Conservation (phyloP, 2,888 invertebrate genomes). For the Folsomia candida region DNA sequence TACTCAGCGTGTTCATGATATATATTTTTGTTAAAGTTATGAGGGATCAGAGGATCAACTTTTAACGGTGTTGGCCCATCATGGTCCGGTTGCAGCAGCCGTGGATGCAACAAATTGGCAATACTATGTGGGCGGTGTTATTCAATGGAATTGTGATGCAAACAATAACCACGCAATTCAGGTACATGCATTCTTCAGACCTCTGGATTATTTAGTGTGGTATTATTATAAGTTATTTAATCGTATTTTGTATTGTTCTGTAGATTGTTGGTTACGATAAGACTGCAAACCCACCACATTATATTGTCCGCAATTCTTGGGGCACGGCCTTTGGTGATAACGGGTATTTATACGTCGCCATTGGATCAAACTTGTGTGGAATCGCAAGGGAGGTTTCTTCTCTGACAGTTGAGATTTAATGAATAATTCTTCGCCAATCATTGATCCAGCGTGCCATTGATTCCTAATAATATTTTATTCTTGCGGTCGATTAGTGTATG, state of each 20-base stretch:
- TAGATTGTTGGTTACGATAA: constrained; percentile 78
- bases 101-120: constrained; percentile 84
- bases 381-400: constrained; percentile 70
- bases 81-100: constrained; percentile 76
- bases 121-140: constrained; percentile 78
- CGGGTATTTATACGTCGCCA: constrained; percentile 73
- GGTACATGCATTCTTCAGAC: too few species aligned
- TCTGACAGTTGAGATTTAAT: constrained; percentile 55
- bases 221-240: neutral
- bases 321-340: constrained; percentile 70
- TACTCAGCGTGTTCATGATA: neutral
- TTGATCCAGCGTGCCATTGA: neutral
- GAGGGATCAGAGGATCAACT: constrained; percentile 66
- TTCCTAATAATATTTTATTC: neutral
- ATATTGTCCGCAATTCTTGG: constrained; percentile 84
- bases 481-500: neutral
- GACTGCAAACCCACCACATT: constrained; percentile 69
- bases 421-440: neutral
- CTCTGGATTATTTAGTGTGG: neutral
- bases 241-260: constrained; percentile 12
- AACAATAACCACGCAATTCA: constrained; percentile 75
- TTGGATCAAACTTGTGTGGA: constrained; percentile 77
- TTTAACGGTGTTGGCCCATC: constrained; percentile 61
- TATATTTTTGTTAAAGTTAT: constrained; percentile 58
- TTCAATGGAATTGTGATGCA: constrained; percentile 73